These are phyloP conservation scores for Argyrosomus regius DNA, from an alignment of 2,797 vertebrate genomes.

Conservation along the genomic window DNA sequence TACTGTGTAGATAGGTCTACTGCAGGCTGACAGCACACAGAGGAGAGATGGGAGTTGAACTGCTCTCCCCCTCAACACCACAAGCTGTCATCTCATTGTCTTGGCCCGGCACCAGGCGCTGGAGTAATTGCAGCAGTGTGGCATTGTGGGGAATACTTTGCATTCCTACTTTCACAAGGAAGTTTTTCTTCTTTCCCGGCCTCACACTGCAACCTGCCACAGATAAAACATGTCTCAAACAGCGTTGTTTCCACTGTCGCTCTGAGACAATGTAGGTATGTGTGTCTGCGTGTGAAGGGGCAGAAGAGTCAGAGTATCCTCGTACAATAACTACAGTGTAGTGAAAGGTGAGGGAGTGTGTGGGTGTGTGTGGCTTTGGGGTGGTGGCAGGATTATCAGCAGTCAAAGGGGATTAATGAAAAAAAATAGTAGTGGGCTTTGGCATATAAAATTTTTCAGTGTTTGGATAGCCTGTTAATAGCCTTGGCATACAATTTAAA, in stretches of 20 bases:
- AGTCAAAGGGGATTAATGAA: slow-evolving; percentile 20
- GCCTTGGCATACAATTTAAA: slow-evolving; percentile 16
- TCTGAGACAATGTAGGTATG: slow-evolving; percentile 55
- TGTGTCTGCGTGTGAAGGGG: slow-evolving; percentile 15
- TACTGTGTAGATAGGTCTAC: slow-evolving; percentile 45
- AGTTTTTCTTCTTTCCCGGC: slow-evolving; percentile 73
- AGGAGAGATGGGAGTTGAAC: slow-evolving; percentile 65
- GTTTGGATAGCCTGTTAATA: slow-evolving; percentile 18
- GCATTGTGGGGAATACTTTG: slow-evolving; percentile 85
- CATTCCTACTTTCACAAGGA: slow-evolving; percentile 85
- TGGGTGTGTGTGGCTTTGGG: slow-evolving; percentile 9
- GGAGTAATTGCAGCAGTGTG: slow-evolving; percentile 84
- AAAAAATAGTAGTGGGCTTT: slow-evolving; percentile 21
- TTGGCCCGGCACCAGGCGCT: slow-evolving; percentile 81
- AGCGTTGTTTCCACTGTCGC: slow-evolving; percentile 65
- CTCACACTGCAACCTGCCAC: slow-evolving; percentile 73
- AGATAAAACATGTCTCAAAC: slow-evolving; percentile 75
- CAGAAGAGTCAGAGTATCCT: slow-evolving; percentile 35
- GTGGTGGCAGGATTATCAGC: slow-evolving; percentile 21
- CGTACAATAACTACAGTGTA: slow-evolving; percentile 23
- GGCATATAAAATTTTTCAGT: slow-evolving; percentile 14
- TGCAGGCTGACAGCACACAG: slow-evolving; percentile 47
- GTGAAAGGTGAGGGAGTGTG: slow-evolving; percentile 16
- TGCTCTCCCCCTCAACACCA: slow-evolving; percentile 68
- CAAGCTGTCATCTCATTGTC: slow-evolving; percentile 83